Percentiles rank a stretch among this genome's conserved stretches.
Evolutionary conservation across 2,797 vertebrate genomes (phyloP).

Genomic region (Urosaurus nigricauda): DNA sequence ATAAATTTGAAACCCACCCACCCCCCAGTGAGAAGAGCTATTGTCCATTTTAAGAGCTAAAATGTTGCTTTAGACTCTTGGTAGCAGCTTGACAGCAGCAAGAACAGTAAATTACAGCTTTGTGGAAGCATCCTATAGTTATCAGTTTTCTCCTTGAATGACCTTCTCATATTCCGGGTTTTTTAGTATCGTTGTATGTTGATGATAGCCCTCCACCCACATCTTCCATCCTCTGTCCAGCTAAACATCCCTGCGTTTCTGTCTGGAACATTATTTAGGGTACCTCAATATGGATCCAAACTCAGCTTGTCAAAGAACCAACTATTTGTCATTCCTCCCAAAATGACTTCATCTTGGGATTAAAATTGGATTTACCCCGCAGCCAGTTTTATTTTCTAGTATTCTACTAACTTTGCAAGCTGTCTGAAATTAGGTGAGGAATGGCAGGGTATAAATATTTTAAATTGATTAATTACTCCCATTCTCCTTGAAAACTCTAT

Average conservation of each 20-base stretch:
- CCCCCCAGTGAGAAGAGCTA: constrained; percentile 55
- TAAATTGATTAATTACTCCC: background rate
- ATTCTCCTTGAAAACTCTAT: background rate
- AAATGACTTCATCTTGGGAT: too few relatives aligned
- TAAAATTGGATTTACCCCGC: too few relatives aligned
- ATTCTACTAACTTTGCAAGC: background rate
- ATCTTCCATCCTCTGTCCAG: background rate
- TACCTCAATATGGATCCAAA: background rate
- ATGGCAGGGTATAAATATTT: background rate
- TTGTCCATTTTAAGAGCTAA: constrained; percentile 51
- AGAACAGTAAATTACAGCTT: constrained; percentile 19
- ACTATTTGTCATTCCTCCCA: background rate
- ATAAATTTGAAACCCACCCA: constrained; percentile 44
- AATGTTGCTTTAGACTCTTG: constrained; percentile 38
- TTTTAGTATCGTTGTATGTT: background rate
- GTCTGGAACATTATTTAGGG: background rate
- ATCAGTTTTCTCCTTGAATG: background rate
- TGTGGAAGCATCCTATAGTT: background rate
- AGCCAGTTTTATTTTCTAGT: background rate
- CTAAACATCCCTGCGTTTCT: background rate
- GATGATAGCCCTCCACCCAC: background rate
- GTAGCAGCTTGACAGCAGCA: constrained; percentile 14
- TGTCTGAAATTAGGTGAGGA: background rate
- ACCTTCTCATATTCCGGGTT: background rate
- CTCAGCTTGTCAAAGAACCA: too few relatives aligned